phyloP scores from a whole-genome alignment of 2,113 vertebrate genomes.

The Dromiciops gliroides region DNA sequence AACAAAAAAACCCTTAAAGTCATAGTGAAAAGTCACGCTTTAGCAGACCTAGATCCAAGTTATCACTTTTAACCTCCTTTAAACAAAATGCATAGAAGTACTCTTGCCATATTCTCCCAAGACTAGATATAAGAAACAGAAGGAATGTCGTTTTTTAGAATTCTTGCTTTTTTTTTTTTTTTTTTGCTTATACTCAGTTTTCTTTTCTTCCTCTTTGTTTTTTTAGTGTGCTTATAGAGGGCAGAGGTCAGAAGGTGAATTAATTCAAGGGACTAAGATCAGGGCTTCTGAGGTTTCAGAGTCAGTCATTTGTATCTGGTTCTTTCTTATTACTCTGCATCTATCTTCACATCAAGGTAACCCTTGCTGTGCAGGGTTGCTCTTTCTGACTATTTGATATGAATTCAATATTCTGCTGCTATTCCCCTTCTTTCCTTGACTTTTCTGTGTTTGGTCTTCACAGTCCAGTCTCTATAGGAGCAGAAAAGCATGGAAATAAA shows the following conservation, averaged over 20 bases:
- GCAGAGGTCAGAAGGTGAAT: neutral
- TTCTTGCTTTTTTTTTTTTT: neutral
- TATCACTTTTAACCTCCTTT: conserved; percentile 12
- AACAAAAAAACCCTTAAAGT: neutral
- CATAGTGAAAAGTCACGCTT: neutral
- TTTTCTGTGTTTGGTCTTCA: neutral
- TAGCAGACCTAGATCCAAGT: neutral
- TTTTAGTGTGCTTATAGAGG: neutral
- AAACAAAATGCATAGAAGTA: neutral
- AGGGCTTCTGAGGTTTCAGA: neutral
- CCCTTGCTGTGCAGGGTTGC: neutral
- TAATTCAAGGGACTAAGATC: neutral
- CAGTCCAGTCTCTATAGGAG: neutral
- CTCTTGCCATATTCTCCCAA: neutral
- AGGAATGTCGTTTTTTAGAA: neutral
- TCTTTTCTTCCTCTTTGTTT: neutral
- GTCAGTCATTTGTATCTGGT: neutral
- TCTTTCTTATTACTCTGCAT: conserved; percentile 5
- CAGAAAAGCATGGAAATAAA: neutral
- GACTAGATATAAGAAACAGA: neutral
- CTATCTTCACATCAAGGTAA: neutral
- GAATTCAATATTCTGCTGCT: neutral
- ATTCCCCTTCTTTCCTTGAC: neutral
- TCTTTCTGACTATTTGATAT: neutral
- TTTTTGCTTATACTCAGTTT: neutral